Evolutionary conservation across 2,888 invertebrate genomes (phyloP), one percentile per base, ranked within the genome.

Genomic region (Apoda limacodes): DNA sequence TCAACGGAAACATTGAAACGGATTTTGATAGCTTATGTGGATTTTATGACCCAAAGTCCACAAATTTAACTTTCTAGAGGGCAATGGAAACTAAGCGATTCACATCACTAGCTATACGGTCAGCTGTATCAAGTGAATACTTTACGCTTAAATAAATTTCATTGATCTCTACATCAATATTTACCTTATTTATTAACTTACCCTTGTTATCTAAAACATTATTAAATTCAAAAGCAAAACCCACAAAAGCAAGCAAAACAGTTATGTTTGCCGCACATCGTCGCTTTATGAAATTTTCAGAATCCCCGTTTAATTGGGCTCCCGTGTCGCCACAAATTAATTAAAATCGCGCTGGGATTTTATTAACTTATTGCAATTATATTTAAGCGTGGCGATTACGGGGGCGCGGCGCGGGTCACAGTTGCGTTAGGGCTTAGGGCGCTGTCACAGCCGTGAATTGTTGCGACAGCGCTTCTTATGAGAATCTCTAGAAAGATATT

Each of bases 331-430:
- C 64, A 60, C 65, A 67, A 71, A 76, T 72, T 71, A 70, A 75
- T 72, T 74, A 69, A 64, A 64, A 65, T 55, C 60, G 63, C 56
- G 55, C 57, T 49, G 60, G 60, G 60, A 62, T 68, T 69, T 70
- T 68, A 71, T 72, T 68, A 72, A 72, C 67, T 74, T 76, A 72
- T 74, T 67, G 67, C 67, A 67, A 72, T 72, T 69, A 74, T 65
- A 69, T 71, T 71, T 70, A 67, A 70, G 65, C 61, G 67, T 50
- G 48, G 48, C 61, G 60, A 68, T 71, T 68, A 65, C 54, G 43
- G 53, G 52, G 53, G 50, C 43, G 48, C 45, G 50, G 47, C 45
- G 51, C 42, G 43, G 46, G 47, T 48, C 50, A 44, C 42, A 43
- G 46, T 47, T 40, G 45, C 45, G 50, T 47, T 54, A 63, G 61